Conservation (phyloP, 2,797 vertebrate species). For the Diplodus sargus region DNA sequence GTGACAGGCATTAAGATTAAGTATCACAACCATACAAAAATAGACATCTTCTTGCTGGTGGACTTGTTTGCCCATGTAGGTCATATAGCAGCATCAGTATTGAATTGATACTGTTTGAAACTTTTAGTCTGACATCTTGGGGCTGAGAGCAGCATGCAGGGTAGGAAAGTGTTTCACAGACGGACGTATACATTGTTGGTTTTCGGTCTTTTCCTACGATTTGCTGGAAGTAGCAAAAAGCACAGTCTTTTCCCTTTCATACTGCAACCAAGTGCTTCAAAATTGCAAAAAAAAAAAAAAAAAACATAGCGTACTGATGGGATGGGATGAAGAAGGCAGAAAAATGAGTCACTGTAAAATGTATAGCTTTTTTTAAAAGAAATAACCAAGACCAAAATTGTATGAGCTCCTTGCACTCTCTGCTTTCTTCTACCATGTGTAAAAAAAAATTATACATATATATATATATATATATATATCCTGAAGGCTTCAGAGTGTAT, state of each 20-base stretch:
- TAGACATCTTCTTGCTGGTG: no score
- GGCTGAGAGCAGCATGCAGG: background rate
- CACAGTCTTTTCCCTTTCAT: background rate
- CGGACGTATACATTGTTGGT: background rate
- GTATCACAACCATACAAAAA: no score
- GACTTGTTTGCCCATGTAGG: no score
- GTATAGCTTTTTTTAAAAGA: background rate
- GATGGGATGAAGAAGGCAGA: background rate
- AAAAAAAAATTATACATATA: conserved; percentile 9
- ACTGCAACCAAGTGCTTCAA: background rate
- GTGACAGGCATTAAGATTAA: no score
- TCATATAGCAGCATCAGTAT: no score
- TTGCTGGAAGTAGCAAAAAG: background rate
- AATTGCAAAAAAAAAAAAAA: no score
- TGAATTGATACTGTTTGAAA: no score
- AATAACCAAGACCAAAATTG: conserved; percentile 17
- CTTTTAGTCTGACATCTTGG: background rate
- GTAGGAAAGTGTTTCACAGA: background rate
- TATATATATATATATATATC: conserved; percentile 26
- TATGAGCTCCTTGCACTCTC: background rate
- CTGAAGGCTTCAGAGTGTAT: conserved; percentile 35
- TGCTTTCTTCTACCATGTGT: conserved; percentile 15
- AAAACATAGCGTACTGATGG: background rate
- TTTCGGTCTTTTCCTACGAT: background rate
- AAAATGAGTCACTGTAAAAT: background rate